Evolutionary conservation across 1,140 invertebrate species (phyloP).

Genomic region (Drosophila serrata): DNA sequence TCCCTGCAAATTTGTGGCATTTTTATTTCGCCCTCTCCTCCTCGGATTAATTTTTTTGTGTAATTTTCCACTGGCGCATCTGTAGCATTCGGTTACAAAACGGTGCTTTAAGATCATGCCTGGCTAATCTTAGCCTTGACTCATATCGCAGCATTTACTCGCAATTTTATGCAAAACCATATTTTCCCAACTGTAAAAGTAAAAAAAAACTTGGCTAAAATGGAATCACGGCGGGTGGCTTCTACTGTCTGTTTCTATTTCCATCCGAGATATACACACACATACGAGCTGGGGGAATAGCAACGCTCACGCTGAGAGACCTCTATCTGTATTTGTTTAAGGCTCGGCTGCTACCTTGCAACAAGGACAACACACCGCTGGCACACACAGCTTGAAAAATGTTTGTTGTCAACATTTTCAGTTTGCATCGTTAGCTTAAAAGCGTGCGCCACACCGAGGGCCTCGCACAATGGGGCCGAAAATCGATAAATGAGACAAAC

Average conservation of each 20-base stretch:
- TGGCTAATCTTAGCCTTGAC: constrained; percentile 66
- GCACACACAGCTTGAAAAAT: constrained; percentile 80
- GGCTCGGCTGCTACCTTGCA: constrained; percentile 65
- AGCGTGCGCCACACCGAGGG: constrained; percentile 56
- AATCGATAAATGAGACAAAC: constrained; percentile 80
- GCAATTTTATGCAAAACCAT: constrained; percentile 79
- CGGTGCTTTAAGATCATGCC: constrained; percentile 57
- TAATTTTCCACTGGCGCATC: constrained; percentile 45
- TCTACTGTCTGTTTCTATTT: constrained; percentile 65
- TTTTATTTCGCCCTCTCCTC: constrained; percentile 32
- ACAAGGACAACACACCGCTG: constrained; percentile 54
- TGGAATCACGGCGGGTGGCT: constrained; percentile 74
- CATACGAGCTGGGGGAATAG: constrained; percentile 18
- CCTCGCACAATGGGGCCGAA: constrained; percentile 67
- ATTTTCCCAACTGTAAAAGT: constrained; percentile 70
- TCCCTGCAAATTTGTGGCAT: constrained; percentile 48
- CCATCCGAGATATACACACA: constrained; percentile 25
- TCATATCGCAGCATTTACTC: constrained; percentile 56
- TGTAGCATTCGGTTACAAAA: constrained; percentile 48
- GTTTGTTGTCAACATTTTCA: constrained; percentile 84
- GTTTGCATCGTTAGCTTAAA: constrained; percentile 84
- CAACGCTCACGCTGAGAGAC: constrained; percentile 13
- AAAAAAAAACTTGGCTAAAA: constrained; percentile 49
- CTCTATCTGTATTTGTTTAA: constrained; percentile 69
- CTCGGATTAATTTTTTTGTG: constrained; percentile 46